Percentiles rank a stretch among this genome's conserved stretches.
These are phyloP conservation scores for Spea bombifrons DNA, from an alignment of 2,113 vertebrate species.

Conservation along the genomic window DNA sequence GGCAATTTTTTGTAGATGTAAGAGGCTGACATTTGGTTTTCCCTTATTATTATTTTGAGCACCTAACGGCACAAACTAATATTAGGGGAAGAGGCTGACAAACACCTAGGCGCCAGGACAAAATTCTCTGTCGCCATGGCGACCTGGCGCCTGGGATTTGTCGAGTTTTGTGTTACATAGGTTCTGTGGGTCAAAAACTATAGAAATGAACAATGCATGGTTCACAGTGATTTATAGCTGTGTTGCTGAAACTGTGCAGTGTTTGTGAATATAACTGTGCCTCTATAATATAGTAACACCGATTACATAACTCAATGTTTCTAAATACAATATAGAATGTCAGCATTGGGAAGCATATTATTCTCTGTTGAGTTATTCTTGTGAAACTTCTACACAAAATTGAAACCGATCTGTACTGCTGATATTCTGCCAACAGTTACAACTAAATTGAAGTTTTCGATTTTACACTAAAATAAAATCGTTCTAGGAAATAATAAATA, in stretches of 20 bases:
- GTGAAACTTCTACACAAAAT: conserved; percentile 1
- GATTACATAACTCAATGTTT: background rate
- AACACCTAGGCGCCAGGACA: too few relatives aligned
- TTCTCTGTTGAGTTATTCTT: conserved; percentile 1
- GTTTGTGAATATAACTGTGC: background rate
- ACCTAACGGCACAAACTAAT: too few relatives aligned
- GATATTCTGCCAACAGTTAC: conserved; percentile 17
- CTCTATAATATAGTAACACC: background rate
- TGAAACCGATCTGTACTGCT: conserved; percentile 7
- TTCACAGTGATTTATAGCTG: too few relatives aligned
- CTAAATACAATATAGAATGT: background rate
- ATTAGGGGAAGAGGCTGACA: too few relatives aligned
- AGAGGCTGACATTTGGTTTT: too few relatives aligned
- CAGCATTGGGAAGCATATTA: background rate
- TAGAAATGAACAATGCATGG: too few relatives aligned
- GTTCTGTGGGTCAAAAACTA: too few relatives aligned
- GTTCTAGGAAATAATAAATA: conserved; percentile 23
- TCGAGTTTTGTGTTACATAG: too few relatives aligned
- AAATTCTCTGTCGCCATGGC: too few relatives aligned
- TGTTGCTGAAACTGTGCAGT: background rate
- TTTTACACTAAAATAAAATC: conserved; percentile 23
- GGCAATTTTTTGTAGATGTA: too few relatives aligned
- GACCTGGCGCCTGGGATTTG: too few relatives aligned
- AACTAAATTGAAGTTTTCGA: conserved; percentile 16
- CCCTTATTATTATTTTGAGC: too few relatives aligned